Evolutionary conservation across 2,888 invertebrate species (phyloP).

Genomic region (Dryomyza anilis): DNA sequence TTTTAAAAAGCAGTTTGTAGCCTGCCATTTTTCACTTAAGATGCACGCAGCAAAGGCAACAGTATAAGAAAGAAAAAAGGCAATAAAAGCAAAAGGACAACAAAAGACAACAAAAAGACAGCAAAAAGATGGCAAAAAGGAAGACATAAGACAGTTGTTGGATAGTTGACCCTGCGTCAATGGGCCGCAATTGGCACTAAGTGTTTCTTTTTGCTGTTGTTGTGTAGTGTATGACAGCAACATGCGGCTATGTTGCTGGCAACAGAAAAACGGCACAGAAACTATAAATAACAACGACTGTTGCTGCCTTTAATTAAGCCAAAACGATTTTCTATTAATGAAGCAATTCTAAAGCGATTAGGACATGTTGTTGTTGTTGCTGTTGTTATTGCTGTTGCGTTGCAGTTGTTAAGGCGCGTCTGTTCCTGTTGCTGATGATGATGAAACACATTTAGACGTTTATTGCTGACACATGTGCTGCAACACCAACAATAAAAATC

Average conservation of each 20-base stretch:
- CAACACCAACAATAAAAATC: constrained; percentile 37
- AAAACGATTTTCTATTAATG: constrained; percentile 51
- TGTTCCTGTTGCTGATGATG: constrained; percentile 32
- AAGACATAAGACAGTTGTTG: too few species aligned
- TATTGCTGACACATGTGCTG: constrained; percentile 52
- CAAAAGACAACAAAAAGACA: too few species aligned
- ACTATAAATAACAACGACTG: constrained; percentile 5
- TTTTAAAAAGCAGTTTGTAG: not conserved
- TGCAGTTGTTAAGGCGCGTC: constrained; percentile 40
- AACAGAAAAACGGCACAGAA: not conserved
- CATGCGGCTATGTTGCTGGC: not conserved
- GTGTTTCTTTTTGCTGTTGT: constrained; percentile 31
- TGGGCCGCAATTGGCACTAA: not conserved
- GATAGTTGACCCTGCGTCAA: constrained; percentile 29
- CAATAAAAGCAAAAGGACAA: too few species aligned
- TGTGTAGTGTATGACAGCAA: constrained; percentile 20
- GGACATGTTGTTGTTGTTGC: constrained; percentile 29
- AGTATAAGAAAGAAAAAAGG: too few species aligned
- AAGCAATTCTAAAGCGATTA: constrained; percentile 55
- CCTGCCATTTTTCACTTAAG: constrained; percentile 52
- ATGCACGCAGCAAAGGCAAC: constrained; percentile 26
- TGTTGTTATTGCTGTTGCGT: constrained; percentile 18
- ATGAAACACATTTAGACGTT: constrained; percentile 55
- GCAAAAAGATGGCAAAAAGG: too few species aligned
- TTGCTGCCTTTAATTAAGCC: constrained; percentile 28